phyloP scores from a whole-genome alignment of 2,888 invertebrate species.

The Hydriomena furcata region DNA sequence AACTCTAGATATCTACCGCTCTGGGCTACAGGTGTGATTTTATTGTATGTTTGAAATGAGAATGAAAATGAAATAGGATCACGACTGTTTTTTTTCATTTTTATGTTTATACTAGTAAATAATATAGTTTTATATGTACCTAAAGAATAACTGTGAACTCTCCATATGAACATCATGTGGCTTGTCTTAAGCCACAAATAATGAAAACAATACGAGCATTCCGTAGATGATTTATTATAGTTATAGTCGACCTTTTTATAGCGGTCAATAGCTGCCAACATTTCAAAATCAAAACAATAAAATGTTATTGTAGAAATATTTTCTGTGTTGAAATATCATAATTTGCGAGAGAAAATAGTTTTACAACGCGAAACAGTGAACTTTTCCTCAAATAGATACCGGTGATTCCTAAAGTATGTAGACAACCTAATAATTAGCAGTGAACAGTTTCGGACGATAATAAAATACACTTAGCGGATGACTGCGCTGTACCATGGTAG shows the following conservation, averaged over 20 bases:
- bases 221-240: conserved; percentile 9
- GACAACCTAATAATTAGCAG: not conserved
- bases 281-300: conserved; percentile 14
- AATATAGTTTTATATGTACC: no score
- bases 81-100: no score
- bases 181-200: conserved; percentile 9
- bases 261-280: conserved; percentile 15
- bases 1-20: no score
- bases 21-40: no score
- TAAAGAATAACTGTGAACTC: no score
- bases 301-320: no score
- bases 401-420: conserved; percentile 16
- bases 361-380: conserved; percentile 14
- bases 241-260: conserved; percentile 13
- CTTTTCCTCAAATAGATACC: conserved; percentile 13
- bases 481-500: conserved; percentile 12
- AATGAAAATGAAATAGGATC: no score
- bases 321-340: not conserved
- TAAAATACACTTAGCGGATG: conserved; percentile 31
- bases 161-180: no score
- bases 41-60: no score
- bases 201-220: conserved; percentile 16
- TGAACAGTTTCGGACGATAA: conserved; percentile 31
- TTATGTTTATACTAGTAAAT: no score
- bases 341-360: not conserved